These are phyloP conservation scores for Cyaniris semiargus DNA, from an alignment of 2,888 invertebrate genomes.

Conservation along the genomic window DNA sequence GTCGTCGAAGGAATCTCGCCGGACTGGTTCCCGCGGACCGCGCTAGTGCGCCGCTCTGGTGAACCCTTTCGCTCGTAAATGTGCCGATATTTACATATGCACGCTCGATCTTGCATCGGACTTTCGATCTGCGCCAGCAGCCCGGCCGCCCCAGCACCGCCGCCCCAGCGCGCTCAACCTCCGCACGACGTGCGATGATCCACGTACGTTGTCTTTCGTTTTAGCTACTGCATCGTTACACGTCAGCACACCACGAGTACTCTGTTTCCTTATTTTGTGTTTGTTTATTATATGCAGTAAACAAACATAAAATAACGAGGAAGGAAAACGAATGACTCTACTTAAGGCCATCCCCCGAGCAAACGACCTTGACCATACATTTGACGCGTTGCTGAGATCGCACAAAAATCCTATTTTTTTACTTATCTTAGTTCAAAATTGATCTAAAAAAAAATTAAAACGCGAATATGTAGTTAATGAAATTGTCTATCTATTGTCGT, in stretches of 20 bases:
- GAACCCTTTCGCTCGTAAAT: slow-evolving; percentile 81
- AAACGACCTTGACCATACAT: no score
- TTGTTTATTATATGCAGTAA: background rate
- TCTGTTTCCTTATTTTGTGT: background rate
- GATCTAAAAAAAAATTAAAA: no score
- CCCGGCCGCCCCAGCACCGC: slow-evolving; percentile 53
- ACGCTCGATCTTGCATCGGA: slow-evolving; percentile 77
- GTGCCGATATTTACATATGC: slow-evolving; percentile 81
- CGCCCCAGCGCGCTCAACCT: slow-evolving; percentile 65
- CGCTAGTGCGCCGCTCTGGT: slow-evolving; percentile 80
- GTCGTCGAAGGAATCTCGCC: slow-evolving; percentile 83
- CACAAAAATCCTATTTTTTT: no score
- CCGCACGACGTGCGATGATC: slow-evolving; percentile 73
- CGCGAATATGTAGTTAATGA: no score
- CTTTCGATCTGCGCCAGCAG: slow-evolving; percentile 77
- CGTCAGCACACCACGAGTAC: slow-evolving; percentile 4
- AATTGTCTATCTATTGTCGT: no score
- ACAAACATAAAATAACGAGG: background rate
- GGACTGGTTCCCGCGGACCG: slow-evolving; percentile 82
- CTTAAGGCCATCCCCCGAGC: no score
- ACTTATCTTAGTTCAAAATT: no score
- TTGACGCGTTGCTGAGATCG: no score
- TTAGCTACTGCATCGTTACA: slow-evolving; percentile 17
- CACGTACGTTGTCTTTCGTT: slow-evolving; percentile 62
- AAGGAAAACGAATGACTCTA: background rate